phyloP scores from a whole-genome alignment of 2,797 vertebrate genomes.

The Antrozous pallidus region DNA sequence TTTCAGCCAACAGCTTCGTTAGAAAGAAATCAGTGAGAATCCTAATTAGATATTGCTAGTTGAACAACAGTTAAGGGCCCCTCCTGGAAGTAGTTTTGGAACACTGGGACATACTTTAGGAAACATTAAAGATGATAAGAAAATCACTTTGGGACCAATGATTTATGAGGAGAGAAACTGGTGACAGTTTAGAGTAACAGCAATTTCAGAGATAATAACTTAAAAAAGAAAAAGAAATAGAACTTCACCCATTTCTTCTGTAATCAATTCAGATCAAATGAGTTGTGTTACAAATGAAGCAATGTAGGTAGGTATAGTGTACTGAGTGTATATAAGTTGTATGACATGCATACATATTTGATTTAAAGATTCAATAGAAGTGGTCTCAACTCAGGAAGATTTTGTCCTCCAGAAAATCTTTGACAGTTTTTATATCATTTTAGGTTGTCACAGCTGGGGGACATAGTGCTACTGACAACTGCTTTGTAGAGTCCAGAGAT shows the following conservation, averaged over 20 bases:
- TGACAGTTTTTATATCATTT: not conserved
- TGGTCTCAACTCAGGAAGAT: not conserved
- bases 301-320: not conserved
- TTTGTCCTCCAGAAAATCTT: not conserved
- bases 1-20: not conserved
- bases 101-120: not conserved
- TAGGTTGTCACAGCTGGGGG: not conserved
- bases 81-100: not conserved
- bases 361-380: not conserved
- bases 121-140: not conserved
- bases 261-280: not conserved
- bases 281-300: not conserved
- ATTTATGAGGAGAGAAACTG: not conserved
- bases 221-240: too few relatives aligned
- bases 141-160: not conserved
- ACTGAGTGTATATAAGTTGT: not conserved
- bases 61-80: not conserved
- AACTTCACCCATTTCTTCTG: not conserved
- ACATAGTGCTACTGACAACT: not conserved
- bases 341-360: not conserved
- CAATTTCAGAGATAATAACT: constrained; percentile 1
- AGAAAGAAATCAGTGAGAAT: constrained; percentile 20
- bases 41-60: not conserved
- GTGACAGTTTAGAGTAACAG: not conserved
- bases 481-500: not conserved